Evolutionary conservation across 2,888 invertebrate genomes (phyloP).

Genomic region (Epinotia bilunana): DNA sequence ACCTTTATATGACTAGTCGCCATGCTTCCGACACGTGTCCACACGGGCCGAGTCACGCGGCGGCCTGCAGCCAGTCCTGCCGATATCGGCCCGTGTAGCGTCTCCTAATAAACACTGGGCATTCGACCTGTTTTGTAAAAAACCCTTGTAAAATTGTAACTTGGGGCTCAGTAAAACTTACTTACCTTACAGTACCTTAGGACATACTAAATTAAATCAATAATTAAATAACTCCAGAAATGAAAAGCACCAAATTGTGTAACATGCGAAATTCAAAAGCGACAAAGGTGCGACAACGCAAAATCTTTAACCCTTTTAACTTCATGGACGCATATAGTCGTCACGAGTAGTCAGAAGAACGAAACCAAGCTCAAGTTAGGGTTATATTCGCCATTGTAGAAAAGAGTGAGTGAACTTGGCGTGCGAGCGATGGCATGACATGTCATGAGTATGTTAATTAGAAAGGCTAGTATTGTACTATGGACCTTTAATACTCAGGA

Average conservation of each 20-base stretch:
- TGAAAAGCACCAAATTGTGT: constrained; percentile 46
- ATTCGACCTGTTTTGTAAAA: no score
- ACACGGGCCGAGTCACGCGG: no score
- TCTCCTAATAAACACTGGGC: no score
- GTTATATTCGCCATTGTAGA: constrained; percentile 13
- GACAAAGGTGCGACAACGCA: background rate
- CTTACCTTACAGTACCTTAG: background rate
- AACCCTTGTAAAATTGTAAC: no score
- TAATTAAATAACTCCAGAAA: background rate
- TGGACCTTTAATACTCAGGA: no score
- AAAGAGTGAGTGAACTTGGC: background rate
- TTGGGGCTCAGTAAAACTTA: no score
- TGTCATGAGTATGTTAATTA: background rate
- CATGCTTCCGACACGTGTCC: no score
- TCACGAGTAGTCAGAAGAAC: background rate
- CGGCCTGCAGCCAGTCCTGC: no score
- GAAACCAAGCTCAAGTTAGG: constrained; percentile 30
- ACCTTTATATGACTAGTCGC: no score
- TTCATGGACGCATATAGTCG: background rate
- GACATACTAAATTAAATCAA: background rate
- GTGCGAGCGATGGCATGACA: background rate
- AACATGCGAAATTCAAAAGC: constrained; percentile 23
- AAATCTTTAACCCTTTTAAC: constrained; percentile 6
- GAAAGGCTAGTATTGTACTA: background rate
- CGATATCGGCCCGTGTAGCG: no score